Evolutionary conservation across 2,888 invertebrate genomes (phyloP).

Genomic region (Drosophila eohydei): DNA sequence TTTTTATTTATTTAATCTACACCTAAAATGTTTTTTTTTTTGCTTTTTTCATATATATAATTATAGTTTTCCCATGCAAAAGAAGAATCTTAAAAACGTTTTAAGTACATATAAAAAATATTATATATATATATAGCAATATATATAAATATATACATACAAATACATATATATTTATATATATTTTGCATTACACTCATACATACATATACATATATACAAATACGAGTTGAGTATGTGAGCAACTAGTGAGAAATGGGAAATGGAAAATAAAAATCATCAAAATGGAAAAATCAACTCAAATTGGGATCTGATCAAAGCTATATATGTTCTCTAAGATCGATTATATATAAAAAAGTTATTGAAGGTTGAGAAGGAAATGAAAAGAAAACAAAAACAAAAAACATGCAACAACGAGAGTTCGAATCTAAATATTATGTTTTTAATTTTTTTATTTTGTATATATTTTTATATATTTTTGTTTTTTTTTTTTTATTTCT

Average conservation of each 20-base stretch:
- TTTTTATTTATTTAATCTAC: constrained; percentile 19
- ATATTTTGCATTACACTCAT: constrained; percentile 31
- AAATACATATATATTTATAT: constrained; percentile 39
- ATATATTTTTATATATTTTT: constrained; percentile 3
- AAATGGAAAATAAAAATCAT: not conserved
- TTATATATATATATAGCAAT: constrained; percentile 29
- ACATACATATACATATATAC: constrained; percentile 50
- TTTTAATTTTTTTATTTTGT: constrained; percentile 30
- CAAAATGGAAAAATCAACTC: too few relatives aligned
- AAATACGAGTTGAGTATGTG: constrained; percentile 31
- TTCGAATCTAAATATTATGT: constrained; percentile 47
- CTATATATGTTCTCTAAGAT: constrained; percentile 23
- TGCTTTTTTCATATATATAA: not conserved
- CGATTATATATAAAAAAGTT: constrained; percentile 20
- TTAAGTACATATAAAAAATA: constrained; percentile 74
- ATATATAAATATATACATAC: constrained; percentile 39
- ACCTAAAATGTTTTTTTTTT: not conserved
- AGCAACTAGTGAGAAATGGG: constrained; percentile 23
- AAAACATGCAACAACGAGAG: constrained; percentile 61
- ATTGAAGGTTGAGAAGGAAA: constrained; percentile 30
- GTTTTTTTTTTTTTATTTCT: constrained; percentile 1
- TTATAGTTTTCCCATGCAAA: constrained; percentile 54
- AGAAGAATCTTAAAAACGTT: constrained; percentile 67
- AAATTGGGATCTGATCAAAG: constrained; percentile 27
- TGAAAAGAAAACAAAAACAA: constrained; percentile 27